Evolutionary conservation across 2,888 invertebrate genomes (phyloP), one percentile per base, ranked within the genome.

Genomic region (Pyrrhia umbra): DNA sequence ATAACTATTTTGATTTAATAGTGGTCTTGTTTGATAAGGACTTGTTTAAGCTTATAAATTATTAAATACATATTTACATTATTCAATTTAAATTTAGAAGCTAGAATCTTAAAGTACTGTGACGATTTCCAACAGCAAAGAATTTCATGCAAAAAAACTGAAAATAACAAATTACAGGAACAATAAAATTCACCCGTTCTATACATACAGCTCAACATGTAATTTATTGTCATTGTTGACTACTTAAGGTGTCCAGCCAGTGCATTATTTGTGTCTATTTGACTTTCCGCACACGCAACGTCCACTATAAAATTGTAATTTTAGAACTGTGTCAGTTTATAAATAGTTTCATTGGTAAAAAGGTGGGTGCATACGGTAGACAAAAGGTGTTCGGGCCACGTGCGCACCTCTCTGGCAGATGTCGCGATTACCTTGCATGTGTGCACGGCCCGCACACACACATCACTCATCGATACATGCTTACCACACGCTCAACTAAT

Each of bases 341-440:
- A 90, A 91, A 92, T 92, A 92, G 90, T 83, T 81, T 72, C 70
- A 83, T 83, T 84, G 85, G 86, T 87, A 91, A 92, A 92, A 91
- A 89, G 86, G 87, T 88, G 86, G 85, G 81, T 80, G 84, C 86
- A 86, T 68, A 63, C 80, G 83, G 86, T 87, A 89, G 89, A 92
- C 92, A 91, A 94, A 94, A 94, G 94, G 94, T 94, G 94, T 90
- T 87, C 87, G 54, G 15, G 86, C 87, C 92, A 92, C 92, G 92
- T 92, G 92, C 90, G 85, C 59, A 18, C 25, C 52, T 71, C 80
- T 68, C 62, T 69, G 81, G 89, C 92, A 91, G 91, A 91, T 91
- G 92, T 88, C 86, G 85, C 73, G 77, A 55, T 37, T 52, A 42
- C 45, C 39, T 55, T 52, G 66, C 63, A 60, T 68, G 69, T 73